phyloP scores from a whole-genome alignment of 2,797 vertebrate species.

The Tamandua tetradactyla region DNA sequence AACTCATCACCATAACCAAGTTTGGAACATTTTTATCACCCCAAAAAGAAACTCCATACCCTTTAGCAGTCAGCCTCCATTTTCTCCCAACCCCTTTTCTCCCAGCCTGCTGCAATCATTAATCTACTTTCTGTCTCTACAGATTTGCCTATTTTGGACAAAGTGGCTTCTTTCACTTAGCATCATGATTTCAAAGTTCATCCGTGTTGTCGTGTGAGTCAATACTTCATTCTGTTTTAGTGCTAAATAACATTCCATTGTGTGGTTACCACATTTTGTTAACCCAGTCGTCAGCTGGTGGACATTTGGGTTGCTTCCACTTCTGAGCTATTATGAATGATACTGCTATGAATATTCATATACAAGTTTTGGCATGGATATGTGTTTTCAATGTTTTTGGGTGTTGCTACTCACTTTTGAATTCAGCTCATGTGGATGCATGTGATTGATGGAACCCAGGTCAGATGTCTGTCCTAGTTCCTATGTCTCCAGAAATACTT shows the following conservation, averaged over 20 bases:
- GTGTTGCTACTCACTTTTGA: background rate
- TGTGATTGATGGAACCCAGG: background rate
- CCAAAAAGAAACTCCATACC: background rate
- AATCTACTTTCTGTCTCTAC: background rate
- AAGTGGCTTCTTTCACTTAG: background rate
- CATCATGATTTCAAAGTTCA: background rate
- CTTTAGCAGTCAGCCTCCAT: background rate
- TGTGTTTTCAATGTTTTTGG: background rate
- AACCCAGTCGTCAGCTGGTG: background rate
- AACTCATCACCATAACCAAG: background rate
- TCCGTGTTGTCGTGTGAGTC: background rate
- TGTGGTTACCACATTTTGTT: background rate
- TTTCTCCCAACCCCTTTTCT: background rate
- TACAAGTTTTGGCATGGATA: background rate
- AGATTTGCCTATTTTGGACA: background rate
- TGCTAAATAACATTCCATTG: background rate
- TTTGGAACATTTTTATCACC: conserved; percentile 4
- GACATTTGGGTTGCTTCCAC: background rate
- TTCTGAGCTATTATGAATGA: background rate
- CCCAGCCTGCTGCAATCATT: background rate
- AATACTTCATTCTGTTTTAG: background rate
- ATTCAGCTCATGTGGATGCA: background rate
- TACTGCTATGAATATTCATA: background rate
- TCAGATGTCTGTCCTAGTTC: background rate
- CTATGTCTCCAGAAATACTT: background rate